phyloP scores from a whole-genome alignment of 2,113 vertebrate species.

The Australoheros scitulus region DNA sequence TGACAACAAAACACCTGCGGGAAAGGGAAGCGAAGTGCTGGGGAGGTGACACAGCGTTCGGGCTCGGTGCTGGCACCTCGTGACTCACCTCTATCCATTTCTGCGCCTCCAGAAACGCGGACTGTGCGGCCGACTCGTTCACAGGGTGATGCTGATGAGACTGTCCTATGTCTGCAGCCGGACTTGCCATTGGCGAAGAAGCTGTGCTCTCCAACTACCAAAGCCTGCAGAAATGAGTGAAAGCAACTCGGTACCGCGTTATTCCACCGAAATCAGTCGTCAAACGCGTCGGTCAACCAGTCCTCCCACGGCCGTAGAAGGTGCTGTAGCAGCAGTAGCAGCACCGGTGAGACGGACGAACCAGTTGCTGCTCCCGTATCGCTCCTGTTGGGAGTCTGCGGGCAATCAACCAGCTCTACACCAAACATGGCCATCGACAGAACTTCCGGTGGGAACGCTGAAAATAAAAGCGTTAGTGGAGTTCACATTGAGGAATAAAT shows the following conservation, averaged over 20 bases:
- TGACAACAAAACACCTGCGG: conserved; percentile 29
- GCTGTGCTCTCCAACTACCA: conserved; percentile 11
- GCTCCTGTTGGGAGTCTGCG: conserved; percentile 45
- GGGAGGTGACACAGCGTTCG: background rate
- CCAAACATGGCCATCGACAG: accelerated
- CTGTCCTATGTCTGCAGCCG: conserved; percentile 80
- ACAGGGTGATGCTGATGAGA: conserved; percentile 77
- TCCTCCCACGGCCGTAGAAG: background rate
- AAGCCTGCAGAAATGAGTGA: background rate
- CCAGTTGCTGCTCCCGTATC: conserved; percentile 46
- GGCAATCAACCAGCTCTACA: conserved; percentile 13
- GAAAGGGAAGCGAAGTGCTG: background rate
- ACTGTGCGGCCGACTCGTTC: conserved; percentile 80
- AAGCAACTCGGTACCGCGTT: conserved; percentile 17
- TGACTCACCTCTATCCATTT: conserved; percentile 94
- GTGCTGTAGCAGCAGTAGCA: conserved; percentile 62
- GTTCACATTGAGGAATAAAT: background rate
- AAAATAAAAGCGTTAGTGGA: conserved; percentile 32
- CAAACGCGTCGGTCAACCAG: background rate
- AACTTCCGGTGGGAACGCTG: conserved; percentile 10
- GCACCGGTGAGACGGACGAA: conserved; percentile 35
- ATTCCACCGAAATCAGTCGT: conserved; percentile 23
- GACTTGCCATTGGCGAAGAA: conserved; percentile 87
- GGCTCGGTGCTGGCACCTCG: background rate
- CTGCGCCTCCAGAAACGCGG: conserved; percentile 89